Evolutionary conservation across 2,888 invertebrate species (phyloP).

Genomic region (Andricus curvator): DNA sequence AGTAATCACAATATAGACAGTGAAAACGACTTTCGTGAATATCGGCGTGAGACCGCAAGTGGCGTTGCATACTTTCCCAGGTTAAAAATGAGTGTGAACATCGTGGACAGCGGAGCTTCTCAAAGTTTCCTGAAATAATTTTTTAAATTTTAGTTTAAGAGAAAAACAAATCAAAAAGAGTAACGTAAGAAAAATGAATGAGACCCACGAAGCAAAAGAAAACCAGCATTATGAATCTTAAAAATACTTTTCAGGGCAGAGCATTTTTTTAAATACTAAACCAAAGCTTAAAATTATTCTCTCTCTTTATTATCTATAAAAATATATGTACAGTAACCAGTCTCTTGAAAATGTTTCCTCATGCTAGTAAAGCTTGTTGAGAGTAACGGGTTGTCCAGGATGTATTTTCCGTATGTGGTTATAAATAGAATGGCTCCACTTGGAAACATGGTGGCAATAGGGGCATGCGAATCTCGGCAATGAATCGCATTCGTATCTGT

Average conservation of each 20-base stretch:
- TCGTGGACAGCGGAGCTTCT: slow-evolving; percentile 18
- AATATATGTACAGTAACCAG: slow-evolving; percentile 25
- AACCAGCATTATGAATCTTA: too few species aligned
- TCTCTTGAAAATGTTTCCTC: slow-evolving; percentile 12
- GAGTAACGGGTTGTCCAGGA: slow-evolving; percentile 64
- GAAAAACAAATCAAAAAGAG: slow-evolving; percentile 55
- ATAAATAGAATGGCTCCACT: slow-evolving; percentile 73
- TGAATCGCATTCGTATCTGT: slow-evolving; percentile 75
- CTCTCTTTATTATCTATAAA: slow-evolving; percentile 19
- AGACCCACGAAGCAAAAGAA: slow-evolving; percentile 34
- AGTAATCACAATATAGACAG: slow-evolving; percentile 60
- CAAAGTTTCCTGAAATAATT: too few species aligned
- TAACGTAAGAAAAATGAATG: slow-evolving; percentile 56
- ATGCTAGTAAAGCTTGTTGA: slow-evolving; percentile 68
- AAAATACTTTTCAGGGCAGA: too few species aligned
- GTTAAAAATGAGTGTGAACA: background rate
- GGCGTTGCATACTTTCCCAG: too few species aligned
- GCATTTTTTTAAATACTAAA: slow-evolving; percentile 15
- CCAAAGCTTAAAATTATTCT: background rate
- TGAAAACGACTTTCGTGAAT: too few species aligned
- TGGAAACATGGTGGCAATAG: slow-evolving; percentile 73
- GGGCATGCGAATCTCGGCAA: slow-evolving; percentile 74
- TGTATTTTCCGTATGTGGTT: slow-evolving; percentile 72
- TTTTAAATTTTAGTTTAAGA: too few species aligned
- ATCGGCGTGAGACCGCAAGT: too few species aligned